Evolutionary conservation across 2,888 invertebrate genomes (phyloP).

Genomic region (Sinopyrophorus schimmeli): DNA sequence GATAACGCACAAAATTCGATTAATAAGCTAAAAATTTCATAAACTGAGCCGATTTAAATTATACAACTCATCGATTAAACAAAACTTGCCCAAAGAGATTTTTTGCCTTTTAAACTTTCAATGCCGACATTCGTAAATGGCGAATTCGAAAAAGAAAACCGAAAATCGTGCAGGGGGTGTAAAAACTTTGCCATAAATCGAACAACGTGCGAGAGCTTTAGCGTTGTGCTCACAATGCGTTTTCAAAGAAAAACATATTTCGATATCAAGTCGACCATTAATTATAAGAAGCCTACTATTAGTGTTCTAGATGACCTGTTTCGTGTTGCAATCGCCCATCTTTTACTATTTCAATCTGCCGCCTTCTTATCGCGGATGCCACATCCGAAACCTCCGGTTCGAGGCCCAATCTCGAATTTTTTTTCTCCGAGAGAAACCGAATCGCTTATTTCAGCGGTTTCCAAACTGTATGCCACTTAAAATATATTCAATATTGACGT

Average conservation of each 20-base stretch:
- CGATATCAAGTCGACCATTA: constrained; percentile 42
- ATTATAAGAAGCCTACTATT: constrained; percentile 41
- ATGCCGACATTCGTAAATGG: neutral
- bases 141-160: constrained; percentile 1
- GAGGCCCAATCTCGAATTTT: no score
- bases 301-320: constrained; percentile 43
- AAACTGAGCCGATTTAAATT: no score
- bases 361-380: constrained; percentile 36
- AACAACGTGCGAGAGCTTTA: constrained; percentile 30
- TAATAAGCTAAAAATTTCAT: no score
- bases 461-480: no score
- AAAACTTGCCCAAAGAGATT: no score
- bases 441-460: no score
- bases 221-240: constrained; percentile 24
- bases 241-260: constrained; percentile 33
- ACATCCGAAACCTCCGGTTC: no score
- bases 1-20: no score
- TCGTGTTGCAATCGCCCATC: constrained; percentile 37
- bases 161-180: constrained; percentile 35
- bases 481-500: no score
- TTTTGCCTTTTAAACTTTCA: no score
- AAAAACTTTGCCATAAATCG: constrained; percentile 33
- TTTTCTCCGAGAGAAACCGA: no score
- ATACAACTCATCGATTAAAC: no score
- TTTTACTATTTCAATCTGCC: constrained; percentile 39